phyloP scores from a whole-genome alignment of 2,113 vertebrate species.

The Gnathonemus longibarbis region DNA sequence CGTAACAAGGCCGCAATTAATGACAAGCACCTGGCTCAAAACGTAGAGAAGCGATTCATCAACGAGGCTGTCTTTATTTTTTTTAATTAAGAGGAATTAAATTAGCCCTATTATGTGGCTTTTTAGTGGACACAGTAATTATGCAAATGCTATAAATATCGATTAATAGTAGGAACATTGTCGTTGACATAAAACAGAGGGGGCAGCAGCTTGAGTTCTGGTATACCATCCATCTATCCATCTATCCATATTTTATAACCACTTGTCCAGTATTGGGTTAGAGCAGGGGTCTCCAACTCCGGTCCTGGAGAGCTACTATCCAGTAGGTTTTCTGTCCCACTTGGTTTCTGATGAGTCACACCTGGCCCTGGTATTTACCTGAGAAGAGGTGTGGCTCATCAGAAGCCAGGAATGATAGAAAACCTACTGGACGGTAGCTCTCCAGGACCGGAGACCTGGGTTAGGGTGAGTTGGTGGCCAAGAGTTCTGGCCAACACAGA shows the following conservation, averaged over 20 bases:
- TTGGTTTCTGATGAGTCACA: no score
- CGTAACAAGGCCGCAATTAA: not conserved
- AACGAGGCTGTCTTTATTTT: constrained; percentile 11
- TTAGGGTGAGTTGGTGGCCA: not conserved
- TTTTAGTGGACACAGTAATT: constrained; percentile 18
- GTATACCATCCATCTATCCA: not conserved
- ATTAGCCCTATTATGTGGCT: constrained; percentile 18
- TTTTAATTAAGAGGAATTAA: constrained; percentile 23
- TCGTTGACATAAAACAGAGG: not conserved
- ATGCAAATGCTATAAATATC: constrained; percentile 25
- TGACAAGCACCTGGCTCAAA: not conserved
- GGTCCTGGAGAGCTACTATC: no score
- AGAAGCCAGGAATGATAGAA: no score
- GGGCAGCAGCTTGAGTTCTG: not conserved
- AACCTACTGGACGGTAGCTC: no score
- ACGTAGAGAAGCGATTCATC: constrained; percentile 5
- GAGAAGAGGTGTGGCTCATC: no score
- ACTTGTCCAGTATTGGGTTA: not conserved
- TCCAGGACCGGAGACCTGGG: no score
- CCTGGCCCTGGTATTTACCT: no score
- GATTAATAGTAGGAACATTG: constrained; percentile 12
- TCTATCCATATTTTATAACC: not conserved
- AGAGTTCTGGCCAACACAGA: not conserved
- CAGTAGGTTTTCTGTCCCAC: no score
- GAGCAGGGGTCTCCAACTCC: no score